Evolutionary conservation across 2,888 invertebrate species (phyloP).

Genomic region (Chironomus riparius): DNA sequence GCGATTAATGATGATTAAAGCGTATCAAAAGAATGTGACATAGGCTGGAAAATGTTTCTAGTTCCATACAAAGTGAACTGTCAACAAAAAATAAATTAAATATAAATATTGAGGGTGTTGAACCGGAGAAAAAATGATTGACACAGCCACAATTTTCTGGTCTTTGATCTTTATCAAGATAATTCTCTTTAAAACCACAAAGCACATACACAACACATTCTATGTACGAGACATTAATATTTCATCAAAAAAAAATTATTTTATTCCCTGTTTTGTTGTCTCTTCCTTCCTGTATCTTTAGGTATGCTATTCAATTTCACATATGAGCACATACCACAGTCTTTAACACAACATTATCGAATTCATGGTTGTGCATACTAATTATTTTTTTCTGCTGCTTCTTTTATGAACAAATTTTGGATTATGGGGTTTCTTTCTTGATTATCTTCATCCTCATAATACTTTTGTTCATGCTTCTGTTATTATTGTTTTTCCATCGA

Average conservation of each 20-base stretch:
- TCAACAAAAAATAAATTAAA: too few species aligned
- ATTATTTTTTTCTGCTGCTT: neutral
- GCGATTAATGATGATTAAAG: too few species aligned
- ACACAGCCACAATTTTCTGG: too few species aligned
- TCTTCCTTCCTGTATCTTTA: neutral
- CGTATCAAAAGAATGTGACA: too few species aligned
- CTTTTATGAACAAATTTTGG: neutral
- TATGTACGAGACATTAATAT: neutral
- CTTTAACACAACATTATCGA: constrained; percentile 18
- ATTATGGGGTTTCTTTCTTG: neutral
- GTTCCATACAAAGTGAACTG: too few species aligned
- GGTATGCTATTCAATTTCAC: neutral
- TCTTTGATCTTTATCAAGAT: too few species aligned
- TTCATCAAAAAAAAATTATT: neutral
- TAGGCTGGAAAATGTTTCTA: too few species aligned
- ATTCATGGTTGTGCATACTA: constrained; percentile 23
- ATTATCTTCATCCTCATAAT: neutral
- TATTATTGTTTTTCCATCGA: neutral
- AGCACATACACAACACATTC: too few species aligned
- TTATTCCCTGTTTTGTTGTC: neutral
- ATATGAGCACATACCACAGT: neutral
- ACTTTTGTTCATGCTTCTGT: neutral
- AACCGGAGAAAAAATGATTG: too few species aligned
- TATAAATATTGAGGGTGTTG: too few species aligned
- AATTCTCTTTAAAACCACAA: too few species aligned